These are phyloP conservation scores for Sander vitreus DNA, from an alignment of 2,113 vertebrate species.

Conservation along the genomic window DNA sequence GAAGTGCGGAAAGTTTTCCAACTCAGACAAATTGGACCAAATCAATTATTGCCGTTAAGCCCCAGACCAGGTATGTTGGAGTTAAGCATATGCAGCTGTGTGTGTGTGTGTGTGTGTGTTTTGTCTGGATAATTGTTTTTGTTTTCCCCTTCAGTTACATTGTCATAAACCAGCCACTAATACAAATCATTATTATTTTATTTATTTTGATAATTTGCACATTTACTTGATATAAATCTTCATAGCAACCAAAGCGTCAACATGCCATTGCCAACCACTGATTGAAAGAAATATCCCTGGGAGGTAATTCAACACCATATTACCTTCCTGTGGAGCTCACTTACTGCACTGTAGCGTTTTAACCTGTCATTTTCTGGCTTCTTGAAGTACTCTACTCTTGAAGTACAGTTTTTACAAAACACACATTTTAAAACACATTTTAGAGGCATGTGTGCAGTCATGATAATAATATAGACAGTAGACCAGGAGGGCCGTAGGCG, in stretches of 20 bases:
- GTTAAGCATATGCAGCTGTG: background rate
- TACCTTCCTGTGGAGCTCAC: background rate
- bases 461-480: conserved; percentile 30
- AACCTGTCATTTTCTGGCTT: conserved; percentile 51
- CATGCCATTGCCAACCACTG: background rate
- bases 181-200: background rate
- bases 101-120: no score
- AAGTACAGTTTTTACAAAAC: conserved; percentile 30
- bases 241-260: background rate
- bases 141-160: background rate
- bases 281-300: background rate
- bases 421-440: conserved; percentile 41
- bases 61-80: conserved; percentile 84
- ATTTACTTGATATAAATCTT: background rate
- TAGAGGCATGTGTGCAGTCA: conserved; percentile 16
- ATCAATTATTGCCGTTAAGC: conserved; percentile 74
- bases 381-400: conserved; percentile 5
- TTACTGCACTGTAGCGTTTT: background rate
- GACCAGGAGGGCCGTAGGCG: background rate
- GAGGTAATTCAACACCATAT: background rate
- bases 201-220: background rate
- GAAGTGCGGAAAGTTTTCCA: conserved; percentile 90
- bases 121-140: background rate
- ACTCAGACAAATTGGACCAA: conserved; percentile 82
- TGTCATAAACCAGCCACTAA: background rate